Evolutionary conservation across 2,113 vertebrate species (phyloP), one percentile per base, ranked within the genome.

Genomic region (Thunnus maccoyii): DNA sequence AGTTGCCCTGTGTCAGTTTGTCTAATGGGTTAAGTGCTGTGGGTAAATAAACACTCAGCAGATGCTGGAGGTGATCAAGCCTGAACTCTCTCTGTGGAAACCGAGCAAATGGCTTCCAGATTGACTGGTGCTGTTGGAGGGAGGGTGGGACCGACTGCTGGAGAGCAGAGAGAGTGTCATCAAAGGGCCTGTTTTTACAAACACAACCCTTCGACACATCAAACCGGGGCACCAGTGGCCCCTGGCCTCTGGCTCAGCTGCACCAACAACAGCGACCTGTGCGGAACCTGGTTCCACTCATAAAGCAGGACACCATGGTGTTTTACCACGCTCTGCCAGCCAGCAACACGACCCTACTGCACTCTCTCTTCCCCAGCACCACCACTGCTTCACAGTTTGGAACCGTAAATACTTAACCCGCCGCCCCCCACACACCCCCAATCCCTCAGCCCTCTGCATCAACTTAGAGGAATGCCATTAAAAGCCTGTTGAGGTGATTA

Each of bases 41-140:
- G 88, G 82, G 82, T 92, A 92, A 92, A 92, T 91, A 93, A 93
- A 92, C 92, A 92, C 80, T 79, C 80, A 88, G 85, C 92, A 92
- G 88, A 92, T 93, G 91, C 86, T 72, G 78, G 83, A 72, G 89
- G 88, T 90, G 85, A 89, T 79, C 76, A 82, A 69, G 86, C 78
- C 84, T 88, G 85, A 86, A 88, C 89, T 85, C 84, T 93, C 85
- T 65, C 88, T 78, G 72, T 74, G 61, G 73, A 84, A 74, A 83
- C 27, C 14, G 3, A 89, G 69, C 90, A 91, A 92, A 93, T 92
- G 91, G 90, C 85, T 92, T 92, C 93, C 91, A 94, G 91, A 93
- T 89, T 91, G 84, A 64, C 76, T 46, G 56, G 73, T 58, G 85
- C 84, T 76, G 61, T 7, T 50, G 54, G 66, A 67, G 62, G 71